Conservation (phyloP, 2,797 vertebrate species). For the Luscinia luscinia region DNA sequence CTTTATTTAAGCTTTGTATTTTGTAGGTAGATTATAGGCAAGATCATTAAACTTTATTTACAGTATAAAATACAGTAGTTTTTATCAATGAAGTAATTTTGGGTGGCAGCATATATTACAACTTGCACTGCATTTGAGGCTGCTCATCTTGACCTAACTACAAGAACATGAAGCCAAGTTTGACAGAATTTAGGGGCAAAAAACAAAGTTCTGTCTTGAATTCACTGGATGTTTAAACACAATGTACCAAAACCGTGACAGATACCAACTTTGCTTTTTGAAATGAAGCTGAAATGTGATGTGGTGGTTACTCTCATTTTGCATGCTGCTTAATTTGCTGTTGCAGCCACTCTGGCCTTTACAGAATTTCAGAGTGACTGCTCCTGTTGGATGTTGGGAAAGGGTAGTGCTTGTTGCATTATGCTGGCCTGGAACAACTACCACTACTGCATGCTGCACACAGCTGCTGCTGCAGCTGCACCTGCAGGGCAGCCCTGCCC, state of each 20-base stretch:
- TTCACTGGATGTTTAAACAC: background rate
- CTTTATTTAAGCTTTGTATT: conserved; percentile 72
- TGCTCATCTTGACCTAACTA: conserved; percentile 24
- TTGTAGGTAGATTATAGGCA: conserved; percentile 68
- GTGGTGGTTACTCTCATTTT: background rate
- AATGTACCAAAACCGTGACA: fast-evolving
- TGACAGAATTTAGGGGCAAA: conserved; percentile 60
- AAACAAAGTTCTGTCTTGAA: background rate
- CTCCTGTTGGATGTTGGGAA: background rate
- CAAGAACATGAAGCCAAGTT: conserved; percentile 51
- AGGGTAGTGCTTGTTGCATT: background rate
- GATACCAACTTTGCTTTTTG: background rate
- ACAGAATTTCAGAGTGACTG: background rate
- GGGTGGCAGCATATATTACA: conserved; percentile 59
- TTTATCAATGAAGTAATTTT: conserved; percentile 40
- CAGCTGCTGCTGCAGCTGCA: background rate
- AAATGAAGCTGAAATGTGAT: background rate
- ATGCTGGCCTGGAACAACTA: conserved; percentile 16
- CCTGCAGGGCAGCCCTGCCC: background rate
- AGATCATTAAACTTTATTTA: conserved; percentile 72
- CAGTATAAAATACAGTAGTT: conserved; percentile 68
- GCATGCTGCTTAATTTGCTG: background rate
- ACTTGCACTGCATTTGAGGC: conserved; percentile 45
- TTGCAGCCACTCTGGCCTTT: background rate
- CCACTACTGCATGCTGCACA: background rate